phyloP scores from a whole-genome alignment of 1,140 invertebrate genomes.

The Catajapyx aquilonaris region DNA sequence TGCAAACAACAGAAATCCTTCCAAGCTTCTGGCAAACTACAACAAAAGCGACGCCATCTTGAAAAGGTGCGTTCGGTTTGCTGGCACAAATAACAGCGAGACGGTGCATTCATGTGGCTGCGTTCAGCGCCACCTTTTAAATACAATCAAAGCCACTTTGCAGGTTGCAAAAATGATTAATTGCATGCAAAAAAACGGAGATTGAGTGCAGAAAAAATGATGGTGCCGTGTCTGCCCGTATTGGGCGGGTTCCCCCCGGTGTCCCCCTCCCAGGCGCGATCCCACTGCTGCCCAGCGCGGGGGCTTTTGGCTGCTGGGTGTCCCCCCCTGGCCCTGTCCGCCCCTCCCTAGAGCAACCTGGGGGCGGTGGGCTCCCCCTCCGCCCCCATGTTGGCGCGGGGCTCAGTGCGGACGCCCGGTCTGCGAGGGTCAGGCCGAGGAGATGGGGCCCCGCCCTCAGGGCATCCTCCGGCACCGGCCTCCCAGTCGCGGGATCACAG shows the following conservation, averaged over 20 bases:
- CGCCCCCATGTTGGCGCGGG: constrained; percentile 76
- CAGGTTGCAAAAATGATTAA: too few relatives aligned
- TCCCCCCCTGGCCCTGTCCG: constrained; percentile 89
- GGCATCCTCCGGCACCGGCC: neutral
- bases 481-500: neutral
- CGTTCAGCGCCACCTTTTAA: too few relatives aligned
- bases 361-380: constrained; percentile 51
- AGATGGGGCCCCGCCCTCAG: neutral
- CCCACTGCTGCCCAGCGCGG: constrained; percentile 92
- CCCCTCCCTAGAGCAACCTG: constrained; percentile 82
- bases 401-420: constrained; percentile 31
- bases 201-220: too few relatives aligned
- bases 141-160: too few relatives aligned
- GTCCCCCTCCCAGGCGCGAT: constrained; percentile 85
- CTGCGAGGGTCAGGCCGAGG: constrained; percentile 11
- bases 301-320: constrained; percentile 92
- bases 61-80: too few relatives aligned
- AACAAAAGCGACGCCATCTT: too few relatives aligned
- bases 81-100: too few relatives aligned
- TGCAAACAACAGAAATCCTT: too few relatives aligned
- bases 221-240: constrained; percentile 42
- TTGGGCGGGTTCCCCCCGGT: constrained; percentile 59
- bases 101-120: too few relatives aligned
- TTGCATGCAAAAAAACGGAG: too few relatives aligned
- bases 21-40: too few relatives aligned